Evolutionary conservation across 2,113 vertebrate genomes (phyloP).

Genomic region (Pyxicephalus adspersus): DNA sequence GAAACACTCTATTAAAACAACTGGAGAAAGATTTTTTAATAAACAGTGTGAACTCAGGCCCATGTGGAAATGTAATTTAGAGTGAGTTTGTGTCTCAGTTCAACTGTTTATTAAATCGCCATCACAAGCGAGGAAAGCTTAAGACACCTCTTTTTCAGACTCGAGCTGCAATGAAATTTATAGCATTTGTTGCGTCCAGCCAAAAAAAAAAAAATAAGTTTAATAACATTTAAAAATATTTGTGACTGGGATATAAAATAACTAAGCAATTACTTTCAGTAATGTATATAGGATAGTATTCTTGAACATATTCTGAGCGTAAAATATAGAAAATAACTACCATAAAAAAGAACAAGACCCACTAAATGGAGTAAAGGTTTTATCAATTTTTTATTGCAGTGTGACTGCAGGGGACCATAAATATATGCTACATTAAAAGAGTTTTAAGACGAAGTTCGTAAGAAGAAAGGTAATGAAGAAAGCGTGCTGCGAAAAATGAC

Average conservation of each 20-base stretch:
- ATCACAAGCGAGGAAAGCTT: conserved; percentile 78
- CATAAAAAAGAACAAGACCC: conserved; percentile 76
- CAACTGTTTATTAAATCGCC: conserved; percentile 80
- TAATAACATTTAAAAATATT: conserved; percentile 73
- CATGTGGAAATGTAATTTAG: conserved; percentile 85
- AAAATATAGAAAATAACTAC: conserved; percentile 82
- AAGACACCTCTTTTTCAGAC: conserved; percentile 69
- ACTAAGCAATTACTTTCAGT: conserved; percentile 82
- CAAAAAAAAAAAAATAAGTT: conserved; percentile 75
- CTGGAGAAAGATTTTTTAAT: conserved; percentile 83
- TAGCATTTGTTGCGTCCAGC: conserved; percentile 69
- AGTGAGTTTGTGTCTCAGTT: conserved; percentile 72
- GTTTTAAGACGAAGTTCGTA: conserved; percentile 68
- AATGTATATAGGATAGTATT: conserved; percentile 82
- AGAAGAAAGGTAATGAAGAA: conserved; percentile 59
- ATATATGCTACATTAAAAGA: conserved; percentile 70
- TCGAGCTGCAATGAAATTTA: conserved; percentile 76
- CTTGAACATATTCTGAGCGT: conserved; percentile 79
- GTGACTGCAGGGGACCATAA: conserved; percentile 68
- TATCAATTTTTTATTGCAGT: conserved; percentile 72
- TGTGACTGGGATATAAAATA: conserved; percentile 79
- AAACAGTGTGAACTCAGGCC: conserved; percentile 84
- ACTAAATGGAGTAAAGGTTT: conserved; percentile 79
- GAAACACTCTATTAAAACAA: conserved; percentile 83
- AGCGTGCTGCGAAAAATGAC: not conserved